Conservation (phyloP, 1,140 invertebrate species). For the Psilanteris sp. region DNA sequence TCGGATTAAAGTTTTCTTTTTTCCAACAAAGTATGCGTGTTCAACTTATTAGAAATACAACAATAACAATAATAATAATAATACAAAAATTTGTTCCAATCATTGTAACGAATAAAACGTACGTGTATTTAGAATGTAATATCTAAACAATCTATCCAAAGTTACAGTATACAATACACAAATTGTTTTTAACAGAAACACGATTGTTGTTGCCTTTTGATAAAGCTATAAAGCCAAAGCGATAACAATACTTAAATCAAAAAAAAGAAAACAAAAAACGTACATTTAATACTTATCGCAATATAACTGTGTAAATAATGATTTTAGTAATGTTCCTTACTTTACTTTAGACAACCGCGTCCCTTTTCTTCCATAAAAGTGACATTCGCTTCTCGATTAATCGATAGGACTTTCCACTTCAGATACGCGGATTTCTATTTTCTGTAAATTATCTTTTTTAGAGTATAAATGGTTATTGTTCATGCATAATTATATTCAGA, state of each 20-base stretch:
- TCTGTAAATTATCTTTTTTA: constrained; percentile 51
- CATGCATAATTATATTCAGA: constrained; percentile 33
- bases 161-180: too few relatives aligned
- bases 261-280: background rate
- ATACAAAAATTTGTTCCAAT: too few relatives aligned
- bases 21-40: background rate
- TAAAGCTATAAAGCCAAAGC: too few relatives aligned
- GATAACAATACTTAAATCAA: too few relatives aligned
- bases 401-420: constrained; percentile 34
- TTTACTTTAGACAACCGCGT: constrained; percentile 20
- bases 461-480: constrained; percentile 24
- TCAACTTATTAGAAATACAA: constrained; percentile 18
- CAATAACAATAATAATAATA: too few relatives aligned
- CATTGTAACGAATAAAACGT: too few relatives aligned
- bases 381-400: constrained; percentile 20
- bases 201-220: too few relatives aligned
- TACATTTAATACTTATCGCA: background rate
- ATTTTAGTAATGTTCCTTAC: constrained; percentile 21
- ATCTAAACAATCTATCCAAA: too few relatives aligned
- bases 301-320: constrained; percentile 18
- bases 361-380: constrained; percentile 15
- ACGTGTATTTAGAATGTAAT: too few relatives aligned
- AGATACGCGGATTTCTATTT: constrained; percentile 37
- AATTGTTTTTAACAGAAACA: too few relatives aligned
- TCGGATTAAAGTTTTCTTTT: constrained; percentile 1